These are phyloP conservation scores for Genyomyrus donnyi DNA, from an alignment of 2,113 vertebrate genomes.

Conservation along the genomic window DNA sequence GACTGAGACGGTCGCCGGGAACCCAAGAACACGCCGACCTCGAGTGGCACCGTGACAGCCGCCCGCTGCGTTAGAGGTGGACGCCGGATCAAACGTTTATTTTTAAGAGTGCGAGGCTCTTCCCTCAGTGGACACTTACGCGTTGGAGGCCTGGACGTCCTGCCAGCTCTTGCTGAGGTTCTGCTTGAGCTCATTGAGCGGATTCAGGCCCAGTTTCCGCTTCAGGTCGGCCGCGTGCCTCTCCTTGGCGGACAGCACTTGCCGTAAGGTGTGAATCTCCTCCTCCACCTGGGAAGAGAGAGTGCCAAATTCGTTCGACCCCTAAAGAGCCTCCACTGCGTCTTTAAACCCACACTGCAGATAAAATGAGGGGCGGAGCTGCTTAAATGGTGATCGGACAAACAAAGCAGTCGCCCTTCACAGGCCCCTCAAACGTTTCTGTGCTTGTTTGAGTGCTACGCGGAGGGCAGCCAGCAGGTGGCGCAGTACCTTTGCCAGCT, in stretches of 20 bases:
- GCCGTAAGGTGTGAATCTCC: conserved; percentile 85
- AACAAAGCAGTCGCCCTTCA: not conserved
- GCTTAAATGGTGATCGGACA: not conserved
- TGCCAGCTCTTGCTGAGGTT: conserved; percentile 87
- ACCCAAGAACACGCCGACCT: not conserved
- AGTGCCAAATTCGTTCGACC: not conserved
- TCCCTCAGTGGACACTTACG: conserved; percentile 65
- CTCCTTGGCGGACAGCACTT: conserved; percentile 92
- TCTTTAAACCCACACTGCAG: not conserved
- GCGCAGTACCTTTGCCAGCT: conserved; percentile 74
- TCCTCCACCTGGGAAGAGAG: conserved; percentile 78
- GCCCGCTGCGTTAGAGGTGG: not conserved
- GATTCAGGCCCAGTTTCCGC: conserved; percentile 82
- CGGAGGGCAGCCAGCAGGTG: not conserved
- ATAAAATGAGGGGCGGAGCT: not conserved
- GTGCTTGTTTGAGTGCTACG: not conserved
- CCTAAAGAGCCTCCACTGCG: not conserved
- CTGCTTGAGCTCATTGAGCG: conserved; percentile 78
- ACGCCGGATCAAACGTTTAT: not conserved
- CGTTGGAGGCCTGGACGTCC: conserved; percentile 86
- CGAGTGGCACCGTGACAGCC: not conserved
- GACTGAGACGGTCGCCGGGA: not conserved
- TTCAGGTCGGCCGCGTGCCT: conserved; percentile 80
- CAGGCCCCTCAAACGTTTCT: not conserved
- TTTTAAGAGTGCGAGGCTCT: not conserved